These are phyloP conservation scores for Falco columbarius DNA, from an alignment of 2,797 vertebrate genomes.

Conservation along the genomic window DNA sequence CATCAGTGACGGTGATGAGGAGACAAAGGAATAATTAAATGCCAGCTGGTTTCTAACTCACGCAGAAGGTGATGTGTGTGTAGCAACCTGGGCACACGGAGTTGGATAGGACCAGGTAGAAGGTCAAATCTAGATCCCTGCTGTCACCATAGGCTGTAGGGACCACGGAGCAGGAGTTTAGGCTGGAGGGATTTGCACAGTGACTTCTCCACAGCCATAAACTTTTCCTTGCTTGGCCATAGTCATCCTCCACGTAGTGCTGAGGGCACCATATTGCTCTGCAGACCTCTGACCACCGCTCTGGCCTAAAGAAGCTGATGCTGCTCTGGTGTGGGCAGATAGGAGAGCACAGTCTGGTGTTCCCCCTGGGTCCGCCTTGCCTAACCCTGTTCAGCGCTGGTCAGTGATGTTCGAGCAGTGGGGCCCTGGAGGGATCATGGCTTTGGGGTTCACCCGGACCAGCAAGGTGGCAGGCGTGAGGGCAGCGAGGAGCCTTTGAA, in stretches of 20 bases:
- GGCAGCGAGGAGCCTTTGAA: not conserved
- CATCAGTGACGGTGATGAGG: not conserved
- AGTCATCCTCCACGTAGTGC: fast-evolving
- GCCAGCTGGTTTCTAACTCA: not conserved
- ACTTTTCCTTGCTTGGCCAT: fast-evolving
- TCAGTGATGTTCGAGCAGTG: not conserved
- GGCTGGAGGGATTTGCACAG: not conserved
- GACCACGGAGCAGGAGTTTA: not conserved
- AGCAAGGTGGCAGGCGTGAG: not conserved
- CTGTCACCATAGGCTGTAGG: not conserved
- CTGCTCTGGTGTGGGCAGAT: not conserved
- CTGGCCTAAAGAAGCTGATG: not conserved
- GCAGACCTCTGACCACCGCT: not conserved
- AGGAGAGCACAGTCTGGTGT: fast-evolving
- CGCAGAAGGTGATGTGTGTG: fast-evolving
- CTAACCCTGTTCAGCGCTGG: not conserved
- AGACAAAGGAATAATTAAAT: not conserved
- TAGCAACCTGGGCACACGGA: not conserved
- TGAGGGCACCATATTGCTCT: not conserved
- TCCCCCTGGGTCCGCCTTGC: not conserved
- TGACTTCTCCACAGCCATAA: not conserved
- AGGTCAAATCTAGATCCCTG: not conserved
- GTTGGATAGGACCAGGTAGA: not conserved
- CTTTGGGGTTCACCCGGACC: not conserved
- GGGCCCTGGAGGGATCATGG: not conserved